These are phyloP conservation scores for Melolontha melolontha DNA, from an alignment of 2,888 invertebrate species.

Conservation along the genomic window DNA sequence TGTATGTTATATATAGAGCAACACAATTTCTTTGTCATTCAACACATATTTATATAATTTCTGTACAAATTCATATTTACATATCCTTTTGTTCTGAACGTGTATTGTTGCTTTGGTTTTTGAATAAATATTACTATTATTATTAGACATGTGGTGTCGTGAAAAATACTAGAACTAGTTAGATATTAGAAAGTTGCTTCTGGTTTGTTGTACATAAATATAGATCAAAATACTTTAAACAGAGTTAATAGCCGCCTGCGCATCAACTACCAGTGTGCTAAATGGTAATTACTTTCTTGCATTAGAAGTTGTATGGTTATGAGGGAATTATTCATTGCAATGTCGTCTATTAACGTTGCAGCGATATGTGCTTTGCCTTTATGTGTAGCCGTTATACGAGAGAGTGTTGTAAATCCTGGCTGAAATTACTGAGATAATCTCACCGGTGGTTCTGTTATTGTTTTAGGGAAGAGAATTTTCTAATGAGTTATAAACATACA, in stretches of 20 bases:
- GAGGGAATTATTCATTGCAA: slow-evolving; percentile 43
- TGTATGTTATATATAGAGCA: too few species aligned
- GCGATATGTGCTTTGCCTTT: slow-evolving; percentile 32
- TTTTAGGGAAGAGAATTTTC: too few species aligned
- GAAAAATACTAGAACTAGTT: too few species aligned
- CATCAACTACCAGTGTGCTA: slow-evolving; percentile 37
- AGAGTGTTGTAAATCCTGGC: slow-evolving; percentile 25
- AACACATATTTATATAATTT: too few species aligned
- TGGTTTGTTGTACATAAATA: slow-evolving; percentile 10
- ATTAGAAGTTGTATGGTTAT: slow-evolving; percentile 41
- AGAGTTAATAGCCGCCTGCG: slow-evolving; percentile 34
- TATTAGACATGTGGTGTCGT: too few species aligned
- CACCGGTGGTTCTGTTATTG: too few species aligned
- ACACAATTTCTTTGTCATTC: too few species aligned
- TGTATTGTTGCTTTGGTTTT: too few species aligned
- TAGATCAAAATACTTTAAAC: slow-evolving; percentile 37
- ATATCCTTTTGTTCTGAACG: too few species aligned
- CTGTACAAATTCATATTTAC: too few species aligned
- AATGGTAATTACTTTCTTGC: slow-evolving; percentile 43
- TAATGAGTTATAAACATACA: too few species aligned
- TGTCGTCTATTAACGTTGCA: slow-evolving; percentile 44
- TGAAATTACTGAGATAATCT: slow-evolving; percentile 30
- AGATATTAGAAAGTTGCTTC: background rate
- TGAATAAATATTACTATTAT: too few species aligned
- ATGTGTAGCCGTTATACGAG: slow-evolving; percentile 19